phyloP scores from a whole-genome alignment of 2,797 vertebrate species.

The Myotis pilosus region DNA sequence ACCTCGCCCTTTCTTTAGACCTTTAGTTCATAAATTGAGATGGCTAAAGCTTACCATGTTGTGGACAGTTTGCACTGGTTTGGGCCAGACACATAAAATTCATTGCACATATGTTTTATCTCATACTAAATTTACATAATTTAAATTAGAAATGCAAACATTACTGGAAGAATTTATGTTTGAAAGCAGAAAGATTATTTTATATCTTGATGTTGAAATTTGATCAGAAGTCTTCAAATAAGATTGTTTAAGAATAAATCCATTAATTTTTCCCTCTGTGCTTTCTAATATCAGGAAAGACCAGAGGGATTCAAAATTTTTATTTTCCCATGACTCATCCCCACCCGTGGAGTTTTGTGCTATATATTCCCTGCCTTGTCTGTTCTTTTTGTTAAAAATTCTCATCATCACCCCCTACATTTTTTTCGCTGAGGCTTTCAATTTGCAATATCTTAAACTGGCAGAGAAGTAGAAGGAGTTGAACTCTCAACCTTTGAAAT shows the following conservation, averaged over 20 bases:
- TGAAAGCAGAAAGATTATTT: slow-evolving; percentile 35
- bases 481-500: slow-evolving; percentile 75
- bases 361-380: slow-evolving; percentile 48
- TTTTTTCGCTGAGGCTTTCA: slow-evolving; percentile 60
- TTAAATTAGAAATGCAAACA: slow-evolving; percentile 13
- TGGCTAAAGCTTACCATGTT: background rate
- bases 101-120: background rate
- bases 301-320: background rate
- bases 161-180: slow-evolving; percentile 33
- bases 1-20: background rate
- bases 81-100: background rate
- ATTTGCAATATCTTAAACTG: slow-evolving; percentile 57
- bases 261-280: background rate
- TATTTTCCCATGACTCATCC: slow-evolving; percentile 35
- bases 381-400: slow-evolving; percentile 44
- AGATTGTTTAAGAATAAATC: slow-evolving; percentile 26
- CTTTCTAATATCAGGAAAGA: slow-evolving; percentile 26
- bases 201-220: slow-evolving; percentile 17
- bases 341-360: slow-evolving; percentile 41
- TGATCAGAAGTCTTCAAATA: slow-evolving; percentile 42
- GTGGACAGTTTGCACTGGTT: background rate
- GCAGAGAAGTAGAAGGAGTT: slow-evolving; percentile 45
- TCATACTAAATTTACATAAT: background rate
- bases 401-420: background rate
- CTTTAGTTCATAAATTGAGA: background rate